Conservation (phyloP, 2,113 vertebrate genomes). For the Rhagologus leucostigma region DNA sequence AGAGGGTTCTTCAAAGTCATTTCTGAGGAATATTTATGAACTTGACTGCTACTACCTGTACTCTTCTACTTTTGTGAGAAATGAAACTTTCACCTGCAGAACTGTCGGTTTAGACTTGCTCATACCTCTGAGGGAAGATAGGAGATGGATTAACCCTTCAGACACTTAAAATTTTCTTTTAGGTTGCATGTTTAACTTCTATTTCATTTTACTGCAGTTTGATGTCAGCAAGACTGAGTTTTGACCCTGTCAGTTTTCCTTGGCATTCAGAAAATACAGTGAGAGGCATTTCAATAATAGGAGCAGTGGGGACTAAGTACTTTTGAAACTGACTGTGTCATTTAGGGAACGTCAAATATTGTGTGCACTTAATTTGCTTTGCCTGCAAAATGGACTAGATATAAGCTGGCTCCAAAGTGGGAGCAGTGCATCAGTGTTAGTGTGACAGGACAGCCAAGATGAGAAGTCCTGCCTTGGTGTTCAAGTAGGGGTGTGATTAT, state of each 20-base stretch:
- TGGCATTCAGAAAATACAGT: background rate
- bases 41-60: conserved; percentile 19
- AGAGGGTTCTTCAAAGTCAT: conserved; percentile 51
- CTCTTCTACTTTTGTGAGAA: background rate
- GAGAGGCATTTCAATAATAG: background rate
- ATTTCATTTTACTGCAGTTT: background rate
- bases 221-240: background rate
- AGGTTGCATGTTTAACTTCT: background rate
- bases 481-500: background rate
- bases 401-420: background rate
- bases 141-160: background rate
- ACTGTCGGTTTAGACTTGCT: background rate
- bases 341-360: background rate
- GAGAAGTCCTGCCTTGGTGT: background rate
- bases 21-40: conserved; percentile 56
- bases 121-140: background rate
- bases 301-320: background rate
- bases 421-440: background rate
- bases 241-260: background rate
- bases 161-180: background rate
- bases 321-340: background rate
- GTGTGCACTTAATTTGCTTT: background rate
- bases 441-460: background rate
- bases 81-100: conserved; percentile 16
- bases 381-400: background rate